Evolutionary conservation across 23 tunicate genomes (phyloP), one percentile per base, ranked within the genome.

Genomic region (Oikopleura albicans): DNA sequence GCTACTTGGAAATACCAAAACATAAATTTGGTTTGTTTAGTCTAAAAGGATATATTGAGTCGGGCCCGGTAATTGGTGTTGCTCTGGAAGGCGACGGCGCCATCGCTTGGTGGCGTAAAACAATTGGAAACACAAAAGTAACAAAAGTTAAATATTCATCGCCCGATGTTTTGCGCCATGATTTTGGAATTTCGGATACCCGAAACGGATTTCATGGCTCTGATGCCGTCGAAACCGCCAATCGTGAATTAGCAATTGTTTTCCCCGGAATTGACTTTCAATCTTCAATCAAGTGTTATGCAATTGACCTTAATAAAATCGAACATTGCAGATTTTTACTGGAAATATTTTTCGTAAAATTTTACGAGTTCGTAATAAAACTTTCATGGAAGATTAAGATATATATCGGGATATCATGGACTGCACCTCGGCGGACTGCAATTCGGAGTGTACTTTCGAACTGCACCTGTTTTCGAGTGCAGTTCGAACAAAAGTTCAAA

Each of bases 171-270:
- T n/a, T 71, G 27, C 29, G 79, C 35, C 79, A 71, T 29, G 79
- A 71, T 71, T 71, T 12, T n/a, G 79, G 79, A n/a, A 16, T 71
- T 16, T 71, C 79, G 28, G 79, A 71, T n/a, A 71, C 79, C 4
- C 28, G 79, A 71, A 71, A 71, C 34, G 27, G 31, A 2, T 71
- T 71, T n/a, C 79, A 71, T 71, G 79, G 79, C 31, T 71, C 79
- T 22, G 79, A 71, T 37, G 33, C 79, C 31, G 2, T 31, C 4
- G 79, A 71, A 22, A 71, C 37, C 31, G 33, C 79, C 4, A 4
- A 27, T 16, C 28, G 35, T 2, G 79, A 71, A 37, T 29, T 71
- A 12, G 28, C 79, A 22, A 71, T 71, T 12, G 4, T 71, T 71
- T 71, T 71, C 31, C 79, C 79, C 4, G 79, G 31, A 22, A 34